Percentiles rank a stretch among this genome's conserved stretches.
These are phyloP conservation scores for Venusia cambrica DNA, from an alignment of 2,888 invertebrate species.

Conservation along the genomic window DNA sequence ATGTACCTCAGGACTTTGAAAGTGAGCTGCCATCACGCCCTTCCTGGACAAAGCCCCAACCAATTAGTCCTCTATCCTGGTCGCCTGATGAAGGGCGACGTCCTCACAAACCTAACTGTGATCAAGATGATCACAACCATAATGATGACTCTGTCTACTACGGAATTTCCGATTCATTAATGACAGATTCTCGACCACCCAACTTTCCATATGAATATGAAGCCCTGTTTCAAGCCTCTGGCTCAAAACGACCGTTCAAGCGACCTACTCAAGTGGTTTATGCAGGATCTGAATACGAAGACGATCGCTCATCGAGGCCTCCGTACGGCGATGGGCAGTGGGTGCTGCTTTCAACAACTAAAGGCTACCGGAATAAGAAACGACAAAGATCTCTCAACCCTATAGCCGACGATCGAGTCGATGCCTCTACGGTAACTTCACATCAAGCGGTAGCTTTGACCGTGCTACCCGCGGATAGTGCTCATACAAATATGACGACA, in stretches of 20 bases:
- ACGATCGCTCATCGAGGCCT: constrained; percentile 69
- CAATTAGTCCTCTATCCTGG: constrained; percentile 53
- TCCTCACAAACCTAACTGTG: constrained; percentile 68
- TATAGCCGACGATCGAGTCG: constrained; percentile 43
- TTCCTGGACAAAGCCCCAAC: constrained; percentile 59
- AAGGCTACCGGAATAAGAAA: constrained; percentile 84
- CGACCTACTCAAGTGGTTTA: constrained; percentile 75
- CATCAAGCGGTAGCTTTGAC: constrained; percentile 83
- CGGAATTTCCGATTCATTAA: constrained; percentile 62
- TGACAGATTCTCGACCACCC: constrained; percentile 74
- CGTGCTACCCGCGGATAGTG: constrained; percentile 86
- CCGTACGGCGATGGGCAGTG: constrained; percentile 87
- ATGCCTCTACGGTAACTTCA: constrained; percentile 59
- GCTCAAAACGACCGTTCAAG: constrained; percentile 56
- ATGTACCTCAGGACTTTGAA: constrained; percentile 56
- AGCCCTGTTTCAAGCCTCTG: constrained; percentile 57
- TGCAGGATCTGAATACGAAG: constrained; percentile 68
- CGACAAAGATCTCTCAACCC: constrained; percentile 63
- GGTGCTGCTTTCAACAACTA: constrained; percentile 88
- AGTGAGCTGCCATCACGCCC: constrained; percentile 66
- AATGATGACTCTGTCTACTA: constrained; percentile 60
- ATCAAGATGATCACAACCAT: constrained; percentile 53
- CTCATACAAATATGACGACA: constrained; percentile 82
- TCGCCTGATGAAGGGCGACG: constrained; percentile 65
- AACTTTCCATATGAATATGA: constrained; percentile 74